Evolutionary conservation across 2,113 vertebrate species (phyloP).

Genomic region (Caranx melampygus): DNA sequence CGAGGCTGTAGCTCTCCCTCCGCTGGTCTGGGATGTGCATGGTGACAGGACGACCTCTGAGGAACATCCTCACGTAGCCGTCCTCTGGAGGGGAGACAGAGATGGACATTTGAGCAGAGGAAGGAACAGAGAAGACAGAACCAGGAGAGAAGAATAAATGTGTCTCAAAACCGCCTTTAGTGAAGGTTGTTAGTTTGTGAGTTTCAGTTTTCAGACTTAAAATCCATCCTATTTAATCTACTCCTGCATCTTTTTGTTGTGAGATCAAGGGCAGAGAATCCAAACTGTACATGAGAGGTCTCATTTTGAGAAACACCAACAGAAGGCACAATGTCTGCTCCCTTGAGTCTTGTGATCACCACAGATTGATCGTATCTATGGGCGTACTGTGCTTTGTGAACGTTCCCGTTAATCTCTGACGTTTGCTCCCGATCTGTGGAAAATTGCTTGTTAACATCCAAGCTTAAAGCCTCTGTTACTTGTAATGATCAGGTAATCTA

Average conservation of each 20-base stretch:
- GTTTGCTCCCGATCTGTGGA: neutral
- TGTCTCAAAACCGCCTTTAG: neutral
- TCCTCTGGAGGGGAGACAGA: constrained; percentile 83
- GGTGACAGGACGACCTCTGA: constrained; percentile 90
- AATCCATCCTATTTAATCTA: neutral
- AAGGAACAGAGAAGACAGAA: neutral
- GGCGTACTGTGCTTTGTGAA: neutral
- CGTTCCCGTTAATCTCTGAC: neutral
- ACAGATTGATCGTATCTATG: too few species aligned
- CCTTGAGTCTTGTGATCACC: too few species aligned
- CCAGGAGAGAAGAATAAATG: neutral
- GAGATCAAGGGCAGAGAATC: too few species aligned
- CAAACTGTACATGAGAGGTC: too few species aligned
- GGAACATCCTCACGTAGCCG: constrained; percentile 91
- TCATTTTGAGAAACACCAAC: too few species aligned
- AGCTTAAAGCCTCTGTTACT: neutral
- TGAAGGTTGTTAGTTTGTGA: neutral
- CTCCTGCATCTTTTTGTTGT: neutral
- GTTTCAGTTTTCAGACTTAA: neutral
- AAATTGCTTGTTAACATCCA: neutral
- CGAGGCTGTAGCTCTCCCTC: constrained; percentile 86
- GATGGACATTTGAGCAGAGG: neutral
- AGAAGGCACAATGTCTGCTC: too few species aligned
- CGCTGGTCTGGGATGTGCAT: constrained; percentile 88
- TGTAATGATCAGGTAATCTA: neutral